Percentiles rank a stretch among this genome's conserved stretches.
Conservation (phyloP, 1,140 invertebrate genomes). For the Listronotus oregonensis region DNA sequence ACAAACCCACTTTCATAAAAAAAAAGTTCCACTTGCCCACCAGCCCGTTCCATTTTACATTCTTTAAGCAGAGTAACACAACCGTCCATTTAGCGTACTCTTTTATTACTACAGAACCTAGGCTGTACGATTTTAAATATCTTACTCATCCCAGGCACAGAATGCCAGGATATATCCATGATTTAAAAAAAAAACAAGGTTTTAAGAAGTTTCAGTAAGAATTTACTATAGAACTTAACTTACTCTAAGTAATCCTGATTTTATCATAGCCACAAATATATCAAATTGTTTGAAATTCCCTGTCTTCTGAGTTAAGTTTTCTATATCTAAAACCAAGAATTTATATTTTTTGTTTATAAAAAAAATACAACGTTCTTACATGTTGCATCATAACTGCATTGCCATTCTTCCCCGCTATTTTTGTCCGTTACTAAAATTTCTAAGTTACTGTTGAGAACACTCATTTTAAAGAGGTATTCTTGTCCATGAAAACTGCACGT, state of each 20-base stretch:
- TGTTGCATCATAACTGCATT: conserved; percentile 59
- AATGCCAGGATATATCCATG: too few species aligned
- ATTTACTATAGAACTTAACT: conserved; percentile 2
- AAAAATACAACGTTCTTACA: conserved; percentile 50
- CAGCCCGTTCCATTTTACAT: too few species aligned
- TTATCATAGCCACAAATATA: conserved; percentile 60
- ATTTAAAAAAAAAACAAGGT: too few species aligned
- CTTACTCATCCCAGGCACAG: too few species aligned
- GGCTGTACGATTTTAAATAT: too few species aligned
- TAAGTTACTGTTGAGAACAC: conserved; percentile 51
- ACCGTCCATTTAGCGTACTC: too few species aligned
- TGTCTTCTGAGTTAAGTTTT: conserved; percentile 61
- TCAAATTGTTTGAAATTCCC: conserved; percentile 62
- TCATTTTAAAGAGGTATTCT: conserved; percentile 58
- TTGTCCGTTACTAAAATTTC: conserved; percentile 59
- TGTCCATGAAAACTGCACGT: conserved; percentile 57
- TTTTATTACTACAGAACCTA: too few species aligned
- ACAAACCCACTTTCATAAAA: too few species aligned
- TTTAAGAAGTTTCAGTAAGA: too few species aligned
- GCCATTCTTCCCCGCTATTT: conserved; percentile 61
- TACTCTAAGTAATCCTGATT: conserved; percentile 61
- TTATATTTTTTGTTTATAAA: background rate
- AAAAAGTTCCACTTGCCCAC: too few species aligned
- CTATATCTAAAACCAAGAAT: conserved; percentile 57
- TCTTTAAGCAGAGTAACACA: too few species aligned